Evolutionary conservation across 2,113 vertebrate species (phyloP).

Genomic region (Physeter macrocephalus): DNA sequence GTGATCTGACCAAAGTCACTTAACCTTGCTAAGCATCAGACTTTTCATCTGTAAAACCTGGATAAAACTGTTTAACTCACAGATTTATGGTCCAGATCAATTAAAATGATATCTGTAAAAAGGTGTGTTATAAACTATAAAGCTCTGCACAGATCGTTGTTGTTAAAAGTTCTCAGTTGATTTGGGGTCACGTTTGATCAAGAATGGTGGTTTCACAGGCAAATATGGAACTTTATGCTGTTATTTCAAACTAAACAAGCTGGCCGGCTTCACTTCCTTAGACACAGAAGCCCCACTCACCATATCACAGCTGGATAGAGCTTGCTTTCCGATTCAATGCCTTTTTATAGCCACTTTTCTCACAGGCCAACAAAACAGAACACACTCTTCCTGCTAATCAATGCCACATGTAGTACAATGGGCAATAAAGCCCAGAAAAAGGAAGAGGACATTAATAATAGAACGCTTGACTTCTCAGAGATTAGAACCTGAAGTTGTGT

Average conservation of each 20-base stretch:
- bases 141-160: not conserved
- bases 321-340: conserved; percentile 35
- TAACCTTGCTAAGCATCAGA: not conserved
- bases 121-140: not conserved
- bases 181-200: not conserved
- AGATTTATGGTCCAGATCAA: not conserved
- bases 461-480: conserved; percentile 52
- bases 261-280: not conserved
- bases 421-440: conserved; percentile 56
- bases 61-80: not conserved
- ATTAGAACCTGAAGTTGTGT: conserved; percentile 68
- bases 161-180: not conserved
- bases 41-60: not conserved
- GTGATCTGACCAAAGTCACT: not conserved
- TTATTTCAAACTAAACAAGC: conserved; percentile 42
- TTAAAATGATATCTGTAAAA: not conserved
- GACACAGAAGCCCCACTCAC: not conserved
- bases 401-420: conserved; percentile 57
- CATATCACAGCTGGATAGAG: conserved; percentile 49
- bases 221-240: conserved; percentile 19
- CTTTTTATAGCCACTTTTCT: conserved; percentile 62
- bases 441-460: conserved; percentile 61
- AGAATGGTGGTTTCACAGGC: not conserved
- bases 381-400: conserved; percentile 59
- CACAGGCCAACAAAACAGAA: conserved; percentile 51